A percentile compares a stretch with the other conserved stretches of the same genome.
Conservation (phyloP, 2,113 vertebrate species). For the Etheostoma spectabile region DNA sequence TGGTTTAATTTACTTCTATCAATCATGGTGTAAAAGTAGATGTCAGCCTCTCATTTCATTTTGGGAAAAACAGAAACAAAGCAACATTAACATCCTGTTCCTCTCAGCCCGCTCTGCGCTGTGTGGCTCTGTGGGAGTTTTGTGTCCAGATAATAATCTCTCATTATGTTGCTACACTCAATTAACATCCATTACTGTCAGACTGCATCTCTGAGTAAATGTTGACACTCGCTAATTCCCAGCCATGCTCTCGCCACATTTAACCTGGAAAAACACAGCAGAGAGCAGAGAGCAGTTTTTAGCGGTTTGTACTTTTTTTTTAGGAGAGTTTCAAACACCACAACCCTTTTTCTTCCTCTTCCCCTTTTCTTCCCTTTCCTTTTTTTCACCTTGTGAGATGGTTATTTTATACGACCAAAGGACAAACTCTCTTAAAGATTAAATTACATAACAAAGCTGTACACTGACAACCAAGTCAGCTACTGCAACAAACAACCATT, state of each 20-base stretch:
- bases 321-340: neutral
- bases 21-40: slow-evolving; percentile 53
- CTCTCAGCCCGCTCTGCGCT: slow-evolving; percentile 7
- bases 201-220: slow-evolving; percentile 69
- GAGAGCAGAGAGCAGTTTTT: slow-evolving; percentile 6
- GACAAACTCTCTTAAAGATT: too few relatives aligned
- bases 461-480: too few relatives aligned
- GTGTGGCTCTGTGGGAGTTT: slow-evolving; percentile 67
- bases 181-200: slow-evolving; percentile 78
- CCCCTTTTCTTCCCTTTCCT: neutral
- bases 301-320: too few relatives aligned
- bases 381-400: neutral
- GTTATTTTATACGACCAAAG: neutral
- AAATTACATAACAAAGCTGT: too few relatives aligned
- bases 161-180: slow-evolving; percentile 74
- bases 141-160: slow-evolving; percentile 70
- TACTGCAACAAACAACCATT: neutral
- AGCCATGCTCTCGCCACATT: slow-evolving; percentile 55
- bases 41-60: slow-evolving; percentile 50
- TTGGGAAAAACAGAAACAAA: slow-evolving; percentile 43
- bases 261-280: slow-evolving; percentile 48
- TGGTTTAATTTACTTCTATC: slow-evolving; percentile 62
- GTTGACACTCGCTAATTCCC: slow-evolving; percentile 70
- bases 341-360: neutral
- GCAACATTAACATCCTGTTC: slow-evolving; percentile 58